Evolutionary conservation across 1,140 invertebrate genomes (phyloP).

Genomic region (Eumeta japonica): DNA sequence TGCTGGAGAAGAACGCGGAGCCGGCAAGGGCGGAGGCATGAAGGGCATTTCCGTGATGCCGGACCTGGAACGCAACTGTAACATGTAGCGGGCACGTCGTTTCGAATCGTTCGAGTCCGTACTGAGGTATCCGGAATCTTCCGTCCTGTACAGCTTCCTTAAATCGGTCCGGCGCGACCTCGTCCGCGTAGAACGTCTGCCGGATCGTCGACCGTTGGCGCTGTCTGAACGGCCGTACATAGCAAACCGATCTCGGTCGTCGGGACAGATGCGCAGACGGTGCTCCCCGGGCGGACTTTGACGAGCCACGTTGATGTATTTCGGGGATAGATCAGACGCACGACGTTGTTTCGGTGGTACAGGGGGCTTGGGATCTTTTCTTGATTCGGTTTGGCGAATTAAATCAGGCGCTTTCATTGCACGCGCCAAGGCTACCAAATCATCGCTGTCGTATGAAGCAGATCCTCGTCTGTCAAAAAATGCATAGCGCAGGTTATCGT

Average conservation of each 20-base stretch:
- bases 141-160: slow-evolving; percentile 49
- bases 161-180: slow-evolving; percentile 43
- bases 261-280: slow-evolving; percentile 24
- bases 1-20: slow-evolving; percentile 19
- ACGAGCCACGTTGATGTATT: slow-evolving; percentile 18
- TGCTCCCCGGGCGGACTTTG: slow-evolving; percentile 38
- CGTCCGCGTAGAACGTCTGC: slow-evolving; percentile 36
- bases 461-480: slow-evolving; percentile 37
- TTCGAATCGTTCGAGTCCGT: slow-evolving; percentile 65
- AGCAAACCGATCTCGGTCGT: slow-evolving; percentile 40
- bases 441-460: slow-evolving; percentile 27
- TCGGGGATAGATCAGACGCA: slow-evolving; percentile 22
- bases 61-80: slow-evolving; percentile 36
- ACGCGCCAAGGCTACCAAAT: slow-evolving; percentile 24
- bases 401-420: slow-evolving; percentile 27
- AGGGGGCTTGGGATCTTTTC: slow-evolving; percentile 39
- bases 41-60: slow-evolving; percentile 2
- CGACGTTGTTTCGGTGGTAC: slow-evolving; percentile 59
- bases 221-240: slow-evolving; percentile 31
- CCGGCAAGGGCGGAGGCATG: slow-evolving; percentile 13
- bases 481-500: slow-evolving; percentile 15
- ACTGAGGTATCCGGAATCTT: slow-evolving; percentile 70
- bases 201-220: slow-evolving; percentile 35
- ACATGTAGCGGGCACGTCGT: slow-evolving; percentile 40
- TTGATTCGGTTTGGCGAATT: slow-evolving; percentile 21